Base-by-base conservation (phyloP, 35 echinoderm and acorn worm species). In the Strongylocentrotus purpuratus region DNA sequence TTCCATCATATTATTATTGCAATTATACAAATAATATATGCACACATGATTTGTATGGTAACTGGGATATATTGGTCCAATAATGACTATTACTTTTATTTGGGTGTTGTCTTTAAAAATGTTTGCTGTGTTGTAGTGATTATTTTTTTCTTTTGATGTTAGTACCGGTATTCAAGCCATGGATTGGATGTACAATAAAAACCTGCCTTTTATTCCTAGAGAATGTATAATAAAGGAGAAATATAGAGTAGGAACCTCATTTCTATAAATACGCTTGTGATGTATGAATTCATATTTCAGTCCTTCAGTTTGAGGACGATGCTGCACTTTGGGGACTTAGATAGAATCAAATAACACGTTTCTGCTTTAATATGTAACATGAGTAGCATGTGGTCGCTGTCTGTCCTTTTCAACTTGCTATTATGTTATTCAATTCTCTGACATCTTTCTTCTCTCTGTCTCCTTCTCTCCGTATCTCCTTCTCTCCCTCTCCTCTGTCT, bases 91-190 rank as follows among this genome's bases (percentile, higher is more conserved):
- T 70, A 70, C 17, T 25, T 70, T 5, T 28, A 18, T 70, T 25
- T 70, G 65, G 4, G n/a, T 2, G 4, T 22, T 78, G 65, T 78
- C 65, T 70, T 70, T n/a, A n/a, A 18, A 78, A 28, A 78, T n/a
- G 65, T 78, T 78, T 78, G 65, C 65, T 78, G 65, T 78, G 65
- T n/a, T 78, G 65, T 78, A 78, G 65, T 78, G 65, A n/a, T 28
- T 70, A 18, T 70, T 28, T 28, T 41, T 78, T 78, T 28, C 65
- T 28, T 78, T 17, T 10, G 52, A 28, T 22, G 4, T 78, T 78
- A 78, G 65, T n/a, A n/a, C n/a, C n/a, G n/a, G n/a, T 78, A 78
- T 78, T 78, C 65, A 78, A 78, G 65, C 65, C 65, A 78, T n/a
- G 28, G 65, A 78, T 78, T 78, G 65, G 7, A 78, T 14, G 2